phyloP scores from a whole-genome alignment of 1,140 invertebrate genomes.

The Stratiolaelaps scimitus region DNA sequence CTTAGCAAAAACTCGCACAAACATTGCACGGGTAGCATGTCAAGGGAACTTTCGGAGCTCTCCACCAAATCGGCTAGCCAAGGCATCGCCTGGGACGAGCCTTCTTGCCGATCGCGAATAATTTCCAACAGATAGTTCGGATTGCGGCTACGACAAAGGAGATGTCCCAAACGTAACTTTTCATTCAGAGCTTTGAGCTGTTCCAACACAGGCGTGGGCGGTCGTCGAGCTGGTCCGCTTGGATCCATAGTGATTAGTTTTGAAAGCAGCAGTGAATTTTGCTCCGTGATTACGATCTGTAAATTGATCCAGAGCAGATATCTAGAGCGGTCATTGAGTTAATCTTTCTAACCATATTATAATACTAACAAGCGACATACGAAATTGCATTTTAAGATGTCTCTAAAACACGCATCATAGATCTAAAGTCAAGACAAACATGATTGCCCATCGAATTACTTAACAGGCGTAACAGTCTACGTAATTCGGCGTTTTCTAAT shows the following conservation, averaged over 20 bases:
- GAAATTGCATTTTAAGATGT: no score
- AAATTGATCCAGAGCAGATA: no score
- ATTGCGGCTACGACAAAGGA: conserved; percentile 71
- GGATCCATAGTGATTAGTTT: conserved; percentile 73
- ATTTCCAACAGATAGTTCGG: conserved; percentile 86
- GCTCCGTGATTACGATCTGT: conserved; percentile 62
- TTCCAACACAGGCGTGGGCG: conserved; percentile 61
- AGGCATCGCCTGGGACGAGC: conserved; percentile 78
- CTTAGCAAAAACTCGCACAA: conserved; percentile 83
- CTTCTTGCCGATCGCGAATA: conserved; percentile 61
- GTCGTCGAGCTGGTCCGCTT: conserved; percentile 59
- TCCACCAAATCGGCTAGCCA: conserved; percentile 90
- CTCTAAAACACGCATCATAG: no score
- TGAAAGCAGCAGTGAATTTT: conserved; percentile 67
- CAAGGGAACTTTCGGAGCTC: conserved; percentile 69
- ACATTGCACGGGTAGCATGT: conserved; percentile 82
- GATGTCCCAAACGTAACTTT: conserved; percentile 66
- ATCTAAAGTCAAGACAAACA: no score
- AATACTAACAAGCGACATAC: no score
- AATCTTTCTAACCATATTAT: no score
- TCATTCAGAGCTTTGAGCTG: conserved; percentile 65
- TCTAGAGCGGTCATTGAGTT: no score
- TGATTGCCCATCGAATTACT: no score
- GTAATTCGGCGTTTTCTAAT: no score
- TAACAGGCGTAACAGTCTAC: no score